phyloP scores from a whole-genome alignment of 2,888 invertebrate species.

The Cepaea hortensis region DNA sequence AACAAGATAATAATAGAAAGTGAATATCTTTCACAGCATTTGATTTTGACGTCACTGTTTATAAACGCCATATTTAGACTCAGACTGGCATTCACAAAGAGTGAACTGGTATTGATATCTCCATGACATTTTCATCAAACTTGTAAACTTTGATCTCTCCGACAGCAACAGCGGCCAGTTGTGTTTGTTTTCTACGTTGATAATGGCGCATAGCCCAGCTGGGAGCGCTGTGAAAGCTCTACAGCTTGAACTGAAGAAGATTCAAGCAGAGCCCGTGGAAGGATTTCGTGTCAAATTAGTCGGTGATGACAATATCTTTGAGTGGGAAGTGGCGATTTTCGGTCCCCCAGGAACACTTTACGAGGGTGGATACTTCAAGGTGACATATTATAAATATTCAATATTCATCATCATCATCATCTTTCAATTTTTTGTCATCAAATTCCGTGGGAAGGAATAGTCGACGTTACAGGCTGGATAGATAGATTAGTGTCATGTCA shows the following conservation, averaged over 20 bases:
- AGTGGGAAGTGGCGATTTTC: conserved; percentile 99
- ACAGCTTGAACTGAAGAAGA: conserved; percentile 90
- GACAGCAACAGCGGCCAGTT: background rate
- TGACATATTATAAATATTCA: conserved; percentile 74
- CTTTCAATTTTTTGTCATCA: too few relatives aligned
- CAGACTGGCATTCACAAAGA: conserved; percentile 39
- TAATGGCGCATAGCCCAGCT: conserved; percentile 74
- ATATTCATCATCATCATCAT: too few relatives aligned
- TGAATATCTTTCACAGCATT: conserved; percentile 40
- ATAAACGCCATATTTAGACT: conserved; percentile 67
- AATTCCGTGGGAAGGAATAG: too few relatives aligned
- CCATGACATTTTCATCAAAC: background rate
- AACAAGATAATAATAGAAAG: background rate
- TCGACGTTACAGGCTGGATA: too few relatives aligned
- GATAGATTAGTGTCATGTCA: too few relatives aligned
- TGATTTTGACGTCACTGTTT: conserved; percentile 52
- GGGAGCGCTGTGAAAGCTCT: conserved; percentile 82
- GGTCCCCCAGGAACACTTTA: conserved; percentile 99
- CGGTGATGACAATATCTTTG: conserved; percentile 96
- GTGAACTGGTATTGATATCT: conserved; percentile 1
- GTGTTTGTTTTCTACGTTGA: conserved; percentile 6
- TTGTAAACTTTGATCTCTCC: background rate
- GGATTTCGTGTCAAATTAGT: conserved; percentile 96
- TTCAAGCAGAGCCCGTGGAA: conserved; percentile 97
- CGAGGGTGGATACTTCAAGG: conserved; percentile 99